phyloP scores from a whole-genome alignment of 2,888 invertebrate genomes.

The Alsophila aescularia region DNA sequence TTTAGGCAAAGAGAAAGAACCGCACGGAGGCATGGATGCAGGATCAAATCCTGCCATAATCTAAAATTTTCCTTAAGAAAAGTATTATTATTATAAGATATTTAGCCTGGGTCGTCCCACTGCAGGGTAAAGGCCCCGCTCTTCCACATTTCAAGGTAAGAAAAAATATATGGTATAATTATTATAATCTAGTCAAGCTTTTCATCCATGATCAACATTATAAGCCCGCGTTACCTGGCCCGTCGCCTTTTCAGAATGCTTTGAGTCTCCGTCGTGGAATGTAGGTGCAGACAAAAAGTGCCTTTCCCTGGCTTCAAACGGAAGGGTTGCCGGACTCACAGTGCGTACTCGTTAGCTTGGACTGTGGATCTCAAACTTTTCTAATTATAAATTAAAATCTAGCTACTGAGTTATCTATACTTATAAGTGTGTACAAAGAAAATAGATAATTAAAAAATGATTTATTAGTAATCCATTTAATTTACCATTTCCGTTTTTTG shows the following conservation, averaged over 20 bases:
- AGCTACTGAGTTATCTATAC: background rate
- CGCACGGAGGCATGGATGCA: too few relatives aligned
- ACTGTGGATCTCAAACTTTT: constrained; percentile 53
- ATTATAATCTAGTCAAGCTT: background rate
- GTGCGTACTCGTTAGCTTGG: constrained; percentile 65
- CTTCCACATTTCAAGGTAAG: too few relatives aligned
- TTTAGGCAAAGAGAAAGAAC: too few relatives aligned
- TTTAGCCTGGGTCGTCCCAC: too few relatives aligned
- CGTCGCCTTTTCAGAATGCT: constrained; percentile 58
- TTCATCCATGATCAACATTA: constrained; percentile 5
- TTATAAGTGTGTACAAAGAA: too few relatives aligned
- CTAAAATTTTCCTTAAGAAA: too few relatives aligned
- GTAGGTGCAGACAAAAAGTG: constrained; percentile 76
- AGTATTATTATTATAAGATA: too few relatives aligned
- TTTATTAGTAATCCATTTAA: too few relatives aligned
- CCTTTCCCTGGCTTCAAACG: constrained; percentile 68
- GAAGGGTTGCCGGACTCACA: constrained; percentile 65
- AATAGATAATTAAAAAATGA: background rate
- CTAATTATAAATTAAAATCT: constrained; percentile 1
- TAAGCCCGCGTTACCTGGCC: constrained; percentile 44
- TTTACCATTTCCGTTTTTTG: too few relatives aligned
- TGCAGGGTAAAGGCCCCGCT: too few relatives aligned
- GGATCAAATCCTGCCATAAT: too few relatives aligned
- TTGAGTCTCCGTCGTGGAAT: constrained; percentile 69
- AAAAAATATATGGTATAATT: too few relatives aligned